A percentile compares a stretch with the other conserved stretches of the same genome.
Conservation (phyloP, 2,797 vertebrate species). For the Paramormyrops hopkinsi region DNA sequence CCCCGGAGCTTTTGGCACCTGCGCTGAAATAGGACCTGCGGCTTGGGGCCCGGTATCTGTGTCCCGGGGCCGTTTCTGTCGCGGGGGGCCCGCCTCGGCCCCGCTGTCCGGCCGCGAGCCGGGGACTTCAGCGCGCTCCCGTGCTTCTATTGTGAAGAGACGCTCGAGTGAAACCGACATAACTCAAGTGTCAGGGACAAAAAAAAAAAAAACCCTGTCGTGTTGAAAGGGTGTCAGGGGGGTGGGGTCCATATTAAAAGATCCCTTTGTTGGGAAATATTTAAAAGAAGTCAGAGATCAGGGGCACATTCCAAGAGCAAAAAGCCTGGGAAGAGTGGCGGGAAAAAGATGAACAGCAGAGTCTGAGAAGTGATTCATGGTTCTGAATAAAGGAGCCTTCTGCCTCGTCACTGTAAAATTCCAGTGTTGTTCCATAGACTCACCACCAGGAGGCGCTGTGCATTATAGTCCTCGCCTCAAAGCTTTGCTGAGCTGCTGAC, state of each 20-base stretch:
- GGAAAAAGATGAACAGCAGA: constrained; percentile 21
- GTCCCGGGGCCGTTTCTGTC: not conserved
- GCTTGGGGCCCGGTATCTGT: not conserved
- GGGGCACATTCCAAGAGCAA: constrained; percentile 34
- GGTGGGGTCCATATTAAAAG: constrained; percentile 34
- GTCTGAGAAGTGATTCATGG: not conserved
- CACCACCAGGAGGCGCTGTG: not conserved
- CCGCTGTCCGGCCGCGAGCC: not conserved
- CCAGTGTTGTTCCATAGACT: not conserved
- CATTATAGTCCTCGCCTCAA: not conserved
- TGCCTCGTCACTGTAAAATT: constrained; percentile 13
- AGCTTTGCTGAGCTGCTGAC: not conserved
- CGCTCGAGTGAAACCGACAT: constrained; percentile 9
- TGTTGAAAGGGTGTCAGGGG: constrained; percentile 20
- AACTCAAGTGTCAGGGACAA: constrained; percentile 23
- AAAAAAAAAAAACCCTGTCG: constrained; percentile 20
- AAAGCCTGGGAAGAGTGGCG: constrained; percentile 28
- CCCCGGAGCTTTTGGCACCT: constrained; percentile 22
- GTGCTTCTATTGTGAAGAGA: constrained; percentile 8
- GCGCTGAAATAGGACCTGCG: constrained; percentile 21
- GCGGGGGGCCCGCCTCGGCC: not conserved
- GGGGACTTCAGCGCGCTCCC: constrained; percentile 21
- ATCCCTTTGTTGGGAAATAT: constrained; percentile 41
- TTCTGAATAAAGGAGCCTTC: constrained; percentile 21
- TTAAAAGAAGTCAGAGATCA: constrained; percentile 39